A percentile compares a stretch with the other conserved stretches of the same genome.
Evolutionary conservation across 2,797 vertebrate genomes (phyloP).

Genomic region (Acestrorhynchus altus): DNA sequence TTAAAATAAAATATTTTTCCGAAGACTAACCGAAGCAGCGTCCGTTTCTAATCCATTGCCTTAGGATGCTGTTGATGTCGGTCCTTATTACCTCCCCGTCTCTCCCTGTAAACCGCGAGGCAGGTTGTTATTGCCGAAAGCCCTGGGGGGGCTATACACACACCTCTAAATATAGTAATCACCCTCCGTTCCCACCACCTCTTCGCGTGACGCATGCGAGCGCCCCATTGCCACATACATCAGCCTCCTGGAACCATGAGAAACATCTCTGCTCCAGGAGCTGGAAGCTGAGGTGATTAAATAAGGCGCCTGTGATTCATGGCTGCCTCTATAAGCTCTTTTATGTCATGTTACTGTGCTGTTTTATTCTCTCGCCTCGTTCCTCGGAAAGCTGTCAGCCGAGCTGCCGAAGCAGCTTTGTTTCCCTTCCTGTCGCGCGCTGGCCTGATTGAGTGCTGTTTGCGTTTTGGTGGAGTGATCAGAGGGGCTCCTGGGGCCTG

Average conservation of each 20-base stretch:
- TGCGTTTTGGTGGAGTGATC: constrained; percentile 30
- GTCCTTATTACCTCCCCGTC: constrained; percentile 1
- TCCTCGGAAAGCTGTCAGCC: constrained; percentile 8
- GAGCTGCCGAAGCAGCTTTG: not conserved
- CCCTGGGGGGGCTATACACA: not conserved
- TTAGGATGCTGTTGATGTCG: not conserved
- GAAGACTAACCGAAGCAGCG: not conserved
- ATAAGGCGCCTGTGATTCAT: constrained; percentile 41
- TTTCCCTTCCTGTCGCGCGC: not conserved
- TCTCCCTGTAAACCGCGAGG: not conserved
- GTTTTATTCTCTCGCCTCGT: not conserved
- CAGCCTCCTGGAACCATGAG: not conserved
- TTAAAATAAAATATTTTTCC: not conserved
- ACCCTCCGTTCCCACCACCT: constrained; percentile 27
- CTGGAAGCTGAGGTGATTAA: constrained; percentile 33
- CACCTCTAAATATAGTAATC: constrained; percentile 34
- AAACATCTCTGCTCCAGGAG: constrained; percentile 18
- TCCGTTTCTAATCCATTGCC: not conserved
- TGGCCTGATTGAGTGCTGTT: constrained; percentile 13
- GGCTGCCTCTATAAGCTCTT: constrained; percentile 8
- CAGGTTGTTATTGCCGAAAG: constrained; percentile 4
- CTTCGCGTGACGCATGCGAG: constrained; percentile 13
- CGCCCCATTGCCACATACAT: constrained; percentile 26
- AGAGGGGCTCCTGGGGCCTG: not conserved
- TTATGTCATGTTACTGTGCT: not conserved